These are phyloP conservation scores for Caiman crocodilus DNA, from an alignment of 2,797 vertebrate species.

Conservation along the genomic window DNA sequence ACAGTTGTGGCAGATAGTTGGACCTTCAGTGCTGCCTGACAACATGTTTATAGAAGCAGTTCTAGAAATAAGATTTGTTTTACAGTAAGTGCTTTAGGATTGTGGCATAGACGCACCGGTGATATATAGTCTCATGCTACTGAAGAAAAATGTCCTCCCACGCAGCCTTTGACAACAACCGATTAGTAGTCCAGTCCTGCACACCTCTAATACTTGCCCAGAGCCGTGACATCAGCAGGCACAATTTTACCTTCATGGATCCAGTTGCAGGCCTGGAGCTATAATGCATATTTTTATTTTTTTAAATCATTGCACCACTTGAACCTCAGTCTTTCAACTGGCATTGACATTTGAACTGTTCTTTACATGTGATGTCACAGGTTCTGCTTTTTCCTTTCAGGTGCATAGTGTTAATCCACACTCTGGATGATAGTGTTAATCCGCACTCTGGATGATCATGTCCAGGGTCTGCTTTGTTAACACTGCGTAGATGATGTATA, in stretches of 20 bases:
- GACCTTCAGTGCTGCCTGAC: neutral
- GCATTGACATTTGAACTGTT: neutral
- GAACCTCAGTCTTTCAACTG: neutral
- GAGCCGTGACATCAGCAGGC: neutral
- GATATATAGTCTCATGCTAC: neutral
- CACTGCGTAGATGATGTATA: rapidly evolving
- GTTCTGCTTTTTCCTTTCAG: too few species aligned
- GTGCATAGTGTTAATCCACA: neutral
- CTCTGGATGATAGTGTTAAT: neutral
- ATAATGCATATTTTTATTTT: too few species aligned
- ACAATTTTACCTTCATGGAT: neutral
- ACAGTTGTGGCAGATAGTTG: neutral
- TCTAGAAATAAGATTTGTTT: neutral
- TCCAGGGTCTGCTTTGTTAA: neutral
- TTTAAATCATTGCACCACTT: neutral
- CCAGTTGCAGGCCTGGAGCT: neutral
- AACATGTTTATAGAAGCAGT: neutral
- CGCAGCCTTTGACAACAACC: neutral
- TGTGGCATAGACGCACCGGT: neutral
- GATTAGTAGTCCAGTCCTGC: neutral
- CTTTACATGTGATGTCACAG: neutral
- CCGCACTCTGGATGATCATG: neutral
- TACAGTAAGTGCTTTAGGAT: neutral
- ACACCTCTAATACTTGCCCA: neutral
- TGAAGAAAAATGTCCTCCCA: neutral